These are phyloP conservation scores for Strix uralensis DNA, from an alignment of 2,113 vertebrate genomes.

Conservation along the genomic window DNA sequence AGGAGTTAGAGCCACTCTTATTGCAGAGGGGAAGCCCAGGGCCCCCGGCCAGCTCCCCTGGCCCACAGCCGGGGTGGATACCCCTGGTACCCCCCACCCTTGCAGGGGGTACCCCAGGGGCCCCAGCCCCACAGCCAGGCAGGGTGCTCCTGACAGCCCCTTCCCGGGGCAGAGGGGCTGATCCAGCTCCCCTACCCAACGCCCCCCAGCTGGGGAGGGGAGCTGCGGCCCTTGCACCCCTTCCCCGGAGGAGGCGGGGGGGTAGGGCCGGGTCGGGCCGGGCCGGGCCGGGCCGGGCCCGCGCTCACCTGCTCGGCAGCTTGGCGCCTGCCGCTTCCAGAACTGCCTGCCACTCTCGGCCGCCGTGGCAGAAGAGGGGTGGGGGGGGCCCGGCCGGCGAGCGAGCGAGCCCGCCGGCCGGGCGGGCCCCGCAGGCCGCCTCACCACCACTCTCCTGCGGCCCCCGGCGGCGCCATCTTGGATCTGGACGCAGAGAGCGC, in stretches of 20 bases:
- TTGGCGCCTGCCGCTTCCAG: constrained; percentile 88
- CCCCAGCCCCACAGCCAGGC: neutral
- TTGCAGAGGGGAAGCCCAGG: neutral
- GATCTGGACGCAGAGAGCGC: constrained; percentile 31
- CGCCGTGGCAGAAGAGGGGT: constrained; percentile 79
- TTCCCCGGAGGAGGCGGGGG: neutral
- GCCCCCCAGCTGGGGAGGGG: no score
- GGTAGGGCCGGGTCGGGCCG: neutral
- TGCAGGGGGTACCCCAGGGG: neutral
- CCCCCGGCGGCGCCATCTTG: constrained; percentile 87
- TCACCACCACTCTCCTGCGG: constrained; percentile 3
- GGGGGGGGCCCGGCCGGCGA: neutral
- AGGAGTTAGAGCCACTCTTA: neutral
- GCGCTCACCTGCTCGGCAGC: constrained; percentile 90
- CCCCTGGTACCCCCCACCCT: no score
- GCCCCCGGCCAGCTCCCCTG: neutral
- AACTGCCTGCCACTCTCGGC: constrained; percentile 91
- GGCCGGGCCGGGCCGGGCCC: neutral
- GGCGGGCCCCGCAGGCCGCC: neutral
- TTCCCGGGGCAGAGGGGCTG: neutral
- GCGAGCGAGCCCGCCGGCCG: constrained; percentile 4
- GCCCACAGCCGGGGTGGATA: no score
- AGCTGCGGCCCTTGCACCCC: neutral
- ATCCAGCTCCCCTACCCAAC: neutral
- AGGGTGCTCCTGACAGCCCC: neutral